These are phyloP conservation scores for Montipora capricornis DNA, from an alignment of 64 coral and sea anemone genomes.

Conservation along the genomic window DNA sequence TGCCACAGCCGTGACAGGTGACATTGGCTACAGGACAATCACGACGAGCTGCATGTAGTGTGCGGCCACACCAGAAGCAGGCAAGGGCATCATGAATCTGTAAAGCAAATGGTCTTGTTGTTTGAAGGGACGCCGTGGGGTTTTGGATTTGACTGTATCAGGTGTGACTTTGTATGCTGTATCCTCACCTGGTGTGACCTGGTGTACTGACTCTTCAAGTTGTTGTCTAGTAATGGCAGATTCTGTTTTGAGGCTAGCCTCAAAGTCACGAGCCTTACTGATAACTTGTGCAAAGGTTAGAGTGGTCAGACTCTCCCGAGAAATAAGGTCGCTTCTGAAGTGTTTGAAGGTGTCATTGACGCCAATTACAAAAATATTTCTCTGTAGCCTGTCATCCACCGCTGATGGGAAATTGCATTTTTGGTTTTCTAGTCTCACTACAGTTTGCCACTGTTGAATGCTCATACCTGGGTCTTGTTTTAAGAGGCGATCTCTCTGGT, in stretches of 20 bases:
- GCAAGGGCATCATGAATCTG: neutral
- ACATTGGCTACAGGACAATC: conserved; percentile 43
- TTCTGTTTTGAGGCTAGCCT: neutral
- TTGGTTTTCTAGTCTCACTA: conserved; percentile 47
- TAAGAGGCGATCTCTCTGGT: conserved; percentile 36
- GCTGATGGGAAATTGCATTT: conserved; percentile 64
- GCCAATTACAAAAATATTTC: conserved; percentile 64
- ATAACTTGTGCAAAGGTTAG: neutral
- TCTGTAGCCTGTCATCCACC: conserved; percentile 59
- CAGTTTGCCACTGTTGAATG: conserved; percentile 58
- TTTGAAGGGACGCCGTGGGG: neutral
- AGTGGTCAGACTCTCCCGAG: neutral
- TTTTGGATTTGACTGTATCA: neutral
- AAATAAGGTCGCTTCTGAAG: neutral
- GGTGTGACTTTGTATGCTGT: neutral
- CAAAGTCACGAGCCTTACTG: neutral
- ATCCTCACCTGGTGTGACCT: neutral
- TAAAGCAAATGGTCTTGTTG: neutral
- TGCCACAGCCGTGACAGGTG: conserved; percentile 57
- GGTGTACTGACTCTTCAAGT: neutral
- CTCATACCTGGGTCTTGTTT: conserved; percentile 45
- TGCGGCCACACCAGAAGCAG: conserved; percentile 22
- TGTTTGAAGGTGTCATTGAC: conserved; percentile 62
- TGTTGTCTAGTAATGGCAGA: neutral
- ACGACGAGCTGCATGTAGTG: neutral